phyloP scores from a whole-genome alignment of 2,888 invertebrate genomes.

The Acanthosepion esculentum region DNA sequence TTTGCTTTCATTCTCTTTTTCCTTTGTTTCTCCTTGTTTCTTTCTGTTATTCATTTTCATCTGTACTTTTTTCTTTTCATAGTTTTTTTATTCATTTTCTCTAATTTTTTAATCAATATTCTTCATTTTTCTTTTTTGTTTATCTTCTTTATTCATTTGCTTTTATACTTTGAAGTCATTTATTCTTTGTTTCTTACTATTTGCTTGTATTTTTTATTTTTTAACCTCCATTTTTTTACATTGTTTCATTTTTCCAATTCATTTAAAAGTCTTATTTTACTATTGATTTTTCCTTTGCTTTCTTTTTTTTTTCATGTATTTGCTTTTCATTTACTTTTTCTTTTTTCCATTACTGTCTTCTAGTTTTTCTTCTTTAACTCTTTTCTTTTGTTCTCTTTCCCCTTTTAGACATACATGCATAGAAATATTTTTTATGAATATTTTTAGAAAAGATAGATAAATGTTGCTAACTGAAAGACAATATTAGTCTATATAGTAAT shows the following conservation, averaged over 20 bases:
- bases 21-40: background rate
- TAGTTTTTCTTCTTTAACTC: background rate
- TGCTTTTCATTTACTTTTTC: background rate
- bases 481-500: too few species aligned
- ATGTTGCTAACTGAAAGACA: too few species aligned
- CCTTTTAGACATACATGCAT: too few species aligned
- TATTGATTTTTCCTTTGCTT: background rate
- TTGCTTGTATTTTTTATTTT: background rate
- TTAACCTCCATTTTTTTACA: background rate
- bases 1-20: background rate
- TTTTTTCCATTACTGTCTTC: background rate
- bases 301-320: background rate
- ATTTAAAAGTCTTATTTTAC: background rate
- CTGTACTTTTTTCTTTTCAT: background rate
- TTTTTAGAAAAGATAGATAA: too few species aligned
- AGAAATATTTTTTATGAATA: too few species aligned
- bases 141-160: background rate
- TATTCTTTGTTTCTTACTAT: background rate
- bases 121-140: background rate
- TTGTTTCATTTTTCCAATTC: background rate
- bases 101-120: background rate
- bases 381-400: background rate
- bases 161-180: background rate
- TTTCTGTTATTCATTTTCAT: background rate
- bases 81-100: background rate